A percentile compares a stretch with the other conserved stretches of the same genome.
Evolutionary conservation across 1,140 invertebrate species (phyloP).

Genomic region (Nomia melanderi): DNA sequence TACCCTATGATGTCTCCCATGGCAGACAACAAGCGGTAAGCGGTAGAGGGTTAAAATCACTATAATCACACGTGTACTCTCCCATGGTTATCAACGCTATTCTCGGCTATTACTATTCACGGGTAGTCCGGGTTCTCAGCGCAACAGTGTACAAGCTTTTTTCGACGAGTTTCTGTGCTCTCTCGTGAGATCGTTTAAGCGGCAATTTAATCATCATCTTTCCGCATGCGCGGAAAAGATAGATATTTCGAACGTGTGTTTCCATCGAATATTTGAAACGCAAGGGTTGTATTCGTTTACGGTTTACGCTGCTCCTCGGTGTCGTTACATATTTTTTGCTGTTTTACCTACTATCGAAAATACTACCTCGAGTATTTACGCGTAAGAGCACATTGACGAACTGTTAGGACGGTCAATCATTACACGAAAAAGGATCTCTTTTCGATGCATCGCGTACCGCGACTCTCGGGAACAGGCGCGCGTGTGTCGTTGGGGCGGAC

Average conservation of each 20-base stretch:
- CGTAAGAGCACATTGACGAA: slow-evolving; percentile 67
- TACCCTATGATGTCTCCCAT: neutral
- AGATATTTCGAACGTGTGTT: neutral
- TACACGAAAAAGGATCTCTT: slow-evolving; percentile 56
- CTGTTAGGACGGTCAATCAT: slow-evolving; percentile 66
- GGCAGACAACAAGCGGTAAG: slow-evolving; percentile 4
- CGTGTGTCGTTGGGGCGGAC: slow-evolving; percentile 24
- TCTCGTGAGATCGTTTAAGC: slow-evolving; percentile 40
- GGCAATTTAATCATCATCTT: slow-evolving; percentile 6
- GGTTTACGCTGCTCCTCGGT: neutral
- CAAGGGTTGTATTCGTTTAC: slow-evolving; percentile 11
- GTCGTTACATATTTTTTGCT: slow-evolving; percentile 31
- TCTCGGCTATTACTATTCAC: neutral
- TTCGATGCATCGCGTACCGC: slow-evolving; percentile 48
- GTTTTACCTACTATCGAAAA: slow-evolving; percentile 57
- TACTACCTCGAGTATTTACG: slow-evolving; percentile 62
- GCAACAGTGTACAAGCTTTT: slow-evolving; percentile 33
- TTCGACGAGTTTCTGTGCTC: slow-evolving; percentile 25
- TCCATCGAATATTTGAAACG: neutral
- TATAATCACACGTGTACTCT: slow-evolving; percentile 24
- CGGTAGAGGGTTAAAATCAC: slow-evolving; percentile 59
- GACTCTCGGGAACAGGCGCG: slow-evolving; percentile 57
- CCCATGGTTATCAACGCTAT: slow-evolving; percentile 15
- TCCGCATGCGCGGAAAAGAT: neutral
- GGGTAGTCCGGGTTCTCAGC: neutral